Conservation (phyloP, 2,113 vertebrate species). For the Oophaga pumilio region DNA sequence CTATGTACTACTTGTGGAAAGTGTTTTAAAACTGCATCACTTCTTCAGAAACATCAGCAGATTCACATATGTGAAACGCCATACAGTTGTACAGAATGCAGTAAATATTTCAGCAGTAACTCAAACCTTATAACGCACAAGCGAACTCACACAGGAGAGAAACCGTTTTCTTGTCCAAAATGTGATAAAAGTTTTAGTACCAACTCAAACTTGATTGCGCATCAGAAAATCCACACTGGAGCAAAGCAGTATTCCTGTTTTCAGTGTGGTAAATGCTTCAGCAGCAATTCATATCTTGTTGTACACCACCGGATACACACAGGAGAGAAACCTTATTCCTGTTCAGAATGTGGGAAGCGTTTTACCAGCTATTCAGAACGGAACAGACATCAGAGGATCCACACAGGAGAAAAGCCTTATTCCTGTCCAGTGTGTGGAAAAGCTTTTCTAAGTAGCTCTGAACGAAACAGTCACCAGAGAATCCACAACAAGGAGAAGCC, state of each 20-base stretch:
- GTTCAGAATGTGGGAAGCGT: neutral
- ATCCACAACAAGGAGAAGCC: neutral
- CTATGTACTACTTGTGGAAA: neutral
- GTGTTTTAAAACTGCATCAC: neutral
- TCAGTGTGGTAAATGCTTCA: constrained; percentile 2
- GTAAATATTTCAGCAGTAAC: neutral
- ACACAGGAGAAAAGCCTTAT: neutral
- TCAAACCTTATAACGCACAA: neutral
- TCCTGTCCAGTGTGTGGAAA: neutral
- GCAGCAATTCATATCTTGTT: neutral
- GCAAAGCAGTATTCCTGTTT: neutral
- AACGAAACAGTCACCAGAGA: constrained; percentile 1
- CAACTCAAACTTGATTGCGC: neutral
- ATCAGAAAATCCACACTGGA: neutral
- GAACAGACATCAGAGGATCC: neutral
- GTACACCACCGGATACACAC: neutral
- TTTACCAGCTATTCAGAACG: neutral
- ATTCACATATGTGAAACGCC: neutral
- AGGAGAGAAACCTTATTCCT: neutral
- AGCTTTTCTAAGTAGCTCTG: neutral
- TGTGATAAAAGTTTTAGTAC: neutral
- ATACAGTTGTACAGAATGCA: neutral
- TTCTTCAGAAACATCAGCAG: neutral
- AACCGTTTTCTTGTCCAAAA: neutral
- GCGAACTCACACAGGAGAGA: neutral